A percentile compares a stretch with the other conserved stretches of the same genome.
Conservation (phyloP, 1,140 invertebrate genomes). For the Rhagoletis pomonella region DNA sequence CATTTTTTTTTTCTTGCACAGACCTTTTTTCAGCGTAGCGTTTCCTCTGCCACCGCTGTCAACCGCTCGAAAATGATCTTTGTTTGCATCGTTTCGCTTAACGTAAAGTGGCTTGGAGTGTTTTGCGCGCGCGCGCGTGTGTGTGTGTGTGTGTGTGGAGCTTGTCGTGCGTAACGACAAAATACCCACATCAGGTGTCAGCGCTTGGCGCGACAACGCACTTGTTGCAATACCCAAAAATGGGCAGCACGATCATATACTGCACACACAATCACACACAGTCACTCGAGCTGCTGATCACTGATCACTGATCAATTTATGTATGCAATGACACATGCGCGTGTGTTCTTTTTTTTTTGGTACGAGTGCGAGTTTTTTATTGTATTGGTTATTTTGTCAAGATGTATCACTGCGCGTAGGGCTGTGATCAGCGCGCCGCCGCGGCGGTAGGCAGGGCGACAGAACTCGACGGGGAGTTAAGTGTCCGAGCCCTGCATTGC, state of each 20-base stretch:
- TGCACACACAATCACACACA: neutral
- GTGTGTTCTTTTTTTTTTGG: neutral
- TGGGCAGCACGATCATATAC: conserved; percentile 23
- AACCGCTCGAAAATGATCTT: neutral
- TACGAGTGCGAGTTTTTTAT: neutral
- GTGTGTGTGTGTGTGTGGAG: neutral
- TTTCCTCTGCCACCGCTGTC: neutral
- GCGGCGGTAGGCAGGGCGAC: neutral
- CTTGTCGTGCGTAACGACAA: conserved; percentile 49
- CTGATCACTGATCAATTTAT: conserved; percentile 49
- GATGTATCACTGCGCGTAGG: neutral
- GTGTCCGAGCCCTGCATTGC: neutral
- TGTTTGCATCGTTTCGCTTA: too few relatives aligned
- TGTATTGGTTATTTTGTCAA: neutral
- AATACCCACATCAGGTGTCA: conserved; percentile 55
- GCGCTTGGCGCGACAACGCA: conserved; percentile 50
- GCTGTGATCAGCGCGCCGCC: neutral
- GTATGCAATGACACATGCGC: conserved; percentile 44
- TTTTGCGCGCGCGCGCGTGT: too few relatives aligned
- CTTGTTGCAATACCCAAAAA: conserved; percentile 52
- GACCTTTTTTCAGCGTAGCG: neutral
- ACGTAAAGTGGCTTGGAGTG: neutral
- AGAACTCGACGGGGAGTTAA: conserved; percentile 10
- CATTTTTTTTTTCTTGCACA: neutral
- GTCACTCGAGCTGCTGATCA: neutral